A percentile compares a stretch with the other conserved stretches of the same genome.
Evolutionary conservation across 2,888 invertebrate species (phyloP).

Genomic region (Cerastoderma edule): DNA sequence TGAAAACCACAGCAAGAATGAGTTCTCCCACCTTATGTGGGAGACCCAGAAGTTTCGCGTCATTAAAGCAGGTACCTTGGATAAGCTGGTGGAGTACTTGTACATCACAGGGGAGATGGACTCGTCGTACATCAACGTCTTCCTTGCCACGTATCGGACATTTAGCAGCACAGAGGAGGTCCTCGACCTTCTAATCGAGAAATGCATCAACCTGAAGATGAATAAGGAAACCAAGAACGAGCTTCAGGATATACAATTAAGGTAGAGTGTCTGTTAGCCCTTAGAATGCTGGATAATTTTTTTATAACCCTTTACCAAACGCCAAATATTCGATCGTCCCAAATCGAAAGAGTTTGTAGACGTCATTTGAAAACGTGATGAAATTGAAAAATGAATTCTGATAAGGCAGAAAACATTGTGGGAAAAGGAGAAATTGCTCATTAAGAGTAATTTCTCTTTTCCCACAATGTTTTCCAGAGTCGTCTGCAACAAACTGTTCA

Average conservation of each 20-base stretch:
- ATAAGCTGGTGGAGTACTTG: slow-evolving; percentile 95
- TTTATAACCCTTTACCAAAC: too few species aligned
- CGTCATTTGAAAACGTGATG: too few species aligned
- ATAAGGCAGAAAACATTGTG: too few species aligned
- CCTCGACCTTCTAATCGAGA: slow-evolving; percentile 34
- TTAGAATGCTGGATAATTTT: too few species aligned
- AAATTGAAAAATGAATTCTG: too few species aligned
- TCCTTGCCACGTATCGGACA: slow-evolving; percentile 96
- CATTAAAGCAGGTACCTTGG: slow-evolving; percentile 96
- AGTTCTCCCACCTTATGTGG: slow-evolving; percentile 94
- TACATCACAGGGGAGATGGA: slow-evolving; percentile 98
- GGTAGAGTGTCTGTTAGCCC: too few species aligned
- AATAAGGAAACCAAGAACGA: slow-evolving; percentile 52
- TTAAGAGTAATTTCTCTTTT: too few species aligned
- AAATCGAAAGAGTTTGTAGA: too few species aligned
- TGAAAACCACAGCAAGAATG: slow-evolving; percentile 72
- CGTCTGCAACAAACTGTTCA: too few species aligned
- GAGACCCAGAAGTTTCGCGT: slow-evolving; percentile 81
- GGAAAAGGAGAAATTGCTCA: too few species aligned
- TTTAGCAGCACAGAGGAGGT: slow-evolving; percentile 95
- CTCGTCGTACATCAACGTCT: slow-evolving; percentile 97
- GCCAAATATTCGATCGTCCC: too few species aligned
- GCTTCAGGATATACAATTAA: slow-evolving; percentile 55
- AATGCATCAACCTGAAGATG: slow-evolving; percentile 47
- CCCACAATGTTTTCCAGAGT: too few species aligned